These are phyloP conservation scores for Platysternon megacephalum DNA, from an alignment of 2,113 vertebrate genomes.

Conservation along the genomic window DNA sequence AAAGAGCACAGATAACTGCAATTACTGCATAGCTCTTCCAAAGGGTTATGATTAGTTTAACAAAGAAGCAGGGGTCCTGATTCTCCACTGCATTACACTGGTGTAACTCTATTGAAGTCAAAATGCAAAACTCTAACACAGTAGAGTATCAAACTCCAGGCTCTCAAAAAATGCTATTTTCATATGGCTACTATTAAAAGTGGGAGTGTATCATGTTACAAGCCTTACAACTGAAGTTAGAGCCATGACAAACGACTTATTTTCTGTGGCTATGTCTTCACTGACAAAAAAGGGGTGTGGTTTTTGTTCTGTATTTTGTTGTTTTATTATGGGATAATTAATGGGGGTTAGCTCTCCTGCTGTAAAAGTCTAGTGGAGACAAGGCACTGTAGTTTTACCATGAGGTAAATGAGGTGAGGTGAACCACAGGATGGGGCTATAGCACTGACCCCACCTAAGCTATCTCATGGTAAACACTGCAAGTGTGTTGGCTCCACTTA, in stretches of 20 bases:
- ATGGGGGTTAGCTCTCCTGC: background rate
- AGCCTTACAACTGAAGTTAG: background rate
- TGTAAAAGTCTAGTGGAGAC: background rate
- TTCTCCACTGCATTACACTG: background rate
- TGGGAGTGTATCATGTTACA: background rate
- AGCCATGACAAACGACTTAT: background rate
- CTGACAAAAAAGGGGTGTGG: background rate
- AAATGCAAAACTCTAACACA: background rate
- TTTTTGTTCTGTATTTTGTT: background rate
- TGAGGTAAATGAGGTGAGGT: background rate
- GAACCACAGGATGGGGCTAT: background rate
- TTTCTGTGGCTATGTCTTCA: background rate
- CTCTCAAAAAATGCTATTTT: background rate
- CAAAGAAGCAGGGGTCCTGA: background rate
- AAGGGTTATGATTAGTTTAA: background rate
- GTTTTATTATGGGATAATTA: background rate
- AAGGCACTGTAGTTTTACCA: background rate
- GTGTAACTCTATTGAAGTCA: background rate
- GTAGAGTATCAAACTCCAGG: background rate
- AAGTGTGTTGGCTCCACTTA: background rate
- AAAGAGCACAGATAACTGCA: background rate
- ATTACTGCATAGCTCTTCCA: background rate
- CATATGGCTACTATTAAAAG: background rate
- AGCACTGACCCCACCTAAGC: background rate
- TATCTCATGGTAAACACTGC: background rate